These are phyloP conservation scores for Amblyjoppa proteus DNA, from an alignment of 2,888 invertebrate species.

Conservation along the genomic window DNA sequence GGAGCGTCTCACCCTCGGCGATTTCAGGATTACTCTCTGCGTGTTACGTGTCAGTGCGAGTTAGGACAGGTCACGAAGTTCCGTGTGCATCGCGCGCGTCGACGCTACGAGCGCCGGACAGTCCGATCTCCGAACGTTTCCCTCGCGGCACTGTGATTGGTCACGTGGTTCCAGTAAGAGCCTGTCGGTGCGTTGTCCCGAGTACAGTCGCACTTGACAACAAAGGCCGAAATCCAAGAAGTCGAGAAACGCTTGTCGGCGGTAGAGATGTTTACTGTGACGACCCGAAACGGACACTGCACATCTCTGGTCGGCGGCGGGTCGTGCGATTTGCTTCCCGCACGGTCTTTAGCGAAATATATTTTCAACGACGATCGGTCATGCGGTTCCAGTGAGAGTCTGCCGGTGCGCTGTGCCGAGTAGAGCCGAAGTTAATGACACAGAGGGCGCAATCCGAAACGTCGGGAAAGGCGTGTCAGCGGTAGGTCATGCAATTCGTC, in stretches of 20 bases:
- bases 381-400: background rate
- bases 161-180: slow-evolving; percentile 16
- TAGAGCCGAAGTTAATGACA: background rate
- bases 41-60: slow-evolving; percentile 20
- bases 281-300: background rate
- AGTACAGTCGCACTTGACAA: background rate
- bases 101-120: slow-evolving; percentile 15
- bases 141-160: background rate
- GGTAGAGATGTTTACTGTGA: background rate
- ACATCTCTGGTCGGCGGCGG: background rate
- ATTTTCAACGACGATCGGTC: background rate
- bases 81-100: slow-evolving; percentile 32
- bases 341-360: background rate
- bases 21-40: slow-evolving; percentile 35
- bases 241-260: background rate
- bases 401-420: background rate
- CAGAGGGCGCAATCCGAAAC: background rate
- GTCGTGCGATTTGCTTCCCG: slow-evolving; percentile 15
- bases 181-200: background rate
- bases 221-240: background rate
- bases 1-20: slow-evolving; percentile 28
- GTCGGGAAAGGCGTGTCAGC: background rate
- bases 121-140: background rate
- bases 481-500: background rate
- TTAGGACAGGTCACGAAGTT: slow-evolving; percentile 51